These are phyloP conservation scores for Lydus trimaculatus DNA, from an alignment of 2,888 invertebrate genomes.

Conservation along the genomic window DNA sequence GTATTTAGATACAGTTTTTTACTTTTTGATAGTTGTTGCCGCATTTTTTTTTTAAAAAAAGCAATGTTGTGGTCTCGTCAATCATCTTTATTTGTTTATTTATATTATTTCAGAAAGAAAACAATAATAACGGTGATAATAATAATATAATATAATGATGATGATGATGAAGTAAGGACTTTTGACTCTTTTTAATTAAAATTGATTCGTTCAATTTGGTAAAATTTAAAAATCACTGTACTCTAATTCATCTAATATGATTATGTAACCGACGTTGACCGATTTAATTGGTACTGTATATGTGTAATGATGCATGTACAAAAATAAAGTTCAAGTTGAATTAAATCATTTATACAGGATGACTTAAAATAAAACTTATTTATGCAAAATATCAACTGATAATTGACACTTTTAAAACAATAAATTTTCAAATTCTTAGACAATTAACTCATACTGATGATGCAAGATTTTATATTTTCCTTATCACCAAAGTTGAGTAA, in stretches of 20 bases:
- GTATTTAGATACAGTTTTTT: background rate
- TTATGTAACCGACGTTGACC: background rate
- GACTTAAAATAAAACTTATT: background rate
- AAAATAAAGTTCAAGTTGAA: constrained; percentile 3
- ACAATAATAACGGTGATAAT: background rate
- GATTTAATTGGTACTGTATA: background rate
- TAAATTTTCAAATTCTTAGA: too few species aligned
- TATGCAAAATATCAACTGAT: too few species aligned
- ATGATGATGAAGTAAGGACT: background rate
- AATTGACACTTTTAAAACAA: too few species aligned
- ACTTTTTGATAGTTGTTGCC: too few species aligned
- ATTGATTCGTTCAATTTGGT: background rate
- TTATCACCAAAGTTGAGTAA: too few species aligned
- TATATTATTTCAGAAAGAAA: background rate
- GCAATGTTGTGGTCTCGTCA: too few species aligned
- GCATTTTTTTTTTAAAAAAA: too few species aligned
- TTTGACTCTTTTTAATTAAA: background rate
- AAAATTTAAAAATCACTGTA: background rate
- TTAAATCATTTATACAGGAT: background rate
- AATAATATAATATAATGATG: background rate
- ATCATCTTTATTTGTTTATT: background rate
- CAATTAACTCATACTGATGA: too few species aligned
- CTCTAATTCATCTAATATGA: background rate
- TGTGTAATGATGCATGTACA: background rate
- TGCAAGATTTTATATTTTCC: too few species aligned